Evolutionary conservation across 2,113 vertebrate species (phyloP).

Genomic region (Tragelaphus buxtoni): DNA sequence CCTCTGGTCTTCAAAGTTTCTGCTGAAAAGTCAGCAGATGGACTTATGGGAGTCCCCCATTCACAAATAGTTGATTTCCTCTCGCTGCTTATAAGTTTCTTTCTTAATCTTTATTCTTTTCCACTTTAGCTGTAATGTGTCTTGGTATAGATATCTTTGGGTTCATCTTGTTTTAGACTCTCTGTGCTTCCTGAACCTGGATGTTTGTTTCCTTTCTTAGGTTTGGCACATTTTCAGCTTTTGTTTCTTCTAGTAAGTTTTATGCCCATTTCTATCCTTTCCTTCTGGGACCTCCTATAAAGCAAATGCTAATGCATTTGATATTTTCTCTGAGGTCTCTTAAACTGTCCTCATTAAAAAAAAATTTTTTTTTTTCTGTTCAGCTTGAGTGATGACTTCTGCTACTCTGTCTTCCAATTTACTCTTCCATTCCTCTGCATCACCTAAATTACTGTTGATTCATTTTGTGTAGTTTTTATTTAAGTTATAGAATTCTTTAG

Average conservation of each 20-base stretch:
- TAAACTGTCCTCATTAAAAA: not conserved
- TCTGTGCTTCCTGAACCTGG: not conserved
- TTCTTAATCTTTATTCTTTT: not conserved
- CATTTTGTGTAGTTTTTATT: not conserved
- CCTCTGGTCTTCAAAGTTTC: not conserved
- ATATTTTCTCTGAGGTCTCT: not conserved
- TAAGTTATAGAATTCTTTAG: not conserved
- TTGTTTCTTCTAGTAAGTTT: not conserved
- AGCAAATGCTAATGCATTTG: not conserved
- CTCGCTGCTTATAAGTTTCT: not conserved
- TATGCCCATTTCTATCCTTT: not conserved
- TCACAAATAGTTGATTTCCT: not conserved
- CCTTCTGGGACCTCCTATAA: not conserved
- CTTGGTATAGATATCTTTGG: not conserved
- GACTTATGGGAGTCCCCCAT: not conserved
- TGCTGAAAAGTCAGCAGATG: not conserved
- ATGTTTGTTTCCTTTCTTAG: not conserved
- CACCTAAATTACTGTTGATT: not conserved
- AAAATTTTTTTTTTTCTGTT: not conserved
- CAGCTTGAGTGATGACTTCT: not conserved
- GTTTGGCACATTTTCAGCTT: not conserved
- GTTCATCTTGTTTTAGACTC: not conserved
- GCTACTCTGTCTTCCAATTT: not conserved
- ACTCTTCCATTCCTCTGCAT: not conserved
- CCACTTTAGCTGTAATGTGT: not conserved